phyloP scores from a whole-genome alignment of 2,113 vertebrate genomes.

The Amphiprion ocellaris region DNA sequence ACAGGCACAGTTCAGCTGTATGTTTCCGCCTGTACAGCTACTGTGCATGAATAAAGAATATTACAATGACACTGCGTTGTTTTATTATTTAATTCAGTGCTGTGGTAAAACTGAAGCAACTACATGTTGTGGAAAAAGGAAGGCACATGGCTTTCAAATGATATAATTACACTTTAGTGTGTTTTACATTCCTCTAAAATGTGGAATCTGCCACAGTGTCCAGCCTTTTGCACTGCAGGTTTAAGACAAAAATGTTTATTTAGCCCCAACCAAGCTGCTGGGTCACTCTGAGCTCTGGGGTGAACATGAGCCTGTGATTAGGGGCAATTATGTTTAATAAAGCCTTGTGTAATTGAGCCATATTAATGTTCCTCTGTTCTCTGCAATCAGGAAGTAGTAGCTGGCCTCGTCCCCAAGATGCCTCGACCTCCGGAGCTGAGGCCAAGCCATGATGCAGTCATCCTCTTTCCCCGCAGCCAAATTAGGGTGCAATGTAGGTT shows the following conservation, averaged over 20 bases:
- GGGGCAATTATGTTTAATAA: constrained; percentile 79
- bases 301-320: constrained; percentile 69
- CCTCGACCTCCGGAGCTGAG: constrained; percentile 55
- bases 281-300: constrained; percentile 37
- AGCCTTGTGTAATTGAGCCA: constrained; percentile 70
- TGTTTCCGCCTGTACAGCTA: background rate
- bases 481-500: constrained; percentile 65
- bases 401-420: constrained; percentile 55
- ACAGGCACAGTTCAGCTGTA: constrained; percentile 3
- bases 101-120: background rate
- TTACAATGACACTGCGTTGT: background rate
- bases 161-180: background rate
- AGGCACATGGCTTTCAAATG: background rate
- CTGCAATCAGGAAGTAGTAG: constrained; percentile 63
- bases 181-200: constrained; percentile 39
- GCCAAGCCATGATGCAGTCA: constrained; percentile 60
- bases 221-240: constrained; percentile 31
- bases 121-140: background rate
- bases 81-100: background rate
- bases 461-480: constrained; percentile 53
- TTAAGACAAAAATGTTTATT: constrained; percentile 68
- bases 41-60: constrained; percentile 1
- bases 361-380: constrained; percentile 71
- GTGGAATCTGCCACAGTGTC: constrained; percentile 7
- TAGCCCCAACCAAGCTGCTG: constrained; percentile 38